phyloP scores from a whole-genome alignment of 2,888 invertebrate genomes.

The Drosophila mettleri region DNA sequence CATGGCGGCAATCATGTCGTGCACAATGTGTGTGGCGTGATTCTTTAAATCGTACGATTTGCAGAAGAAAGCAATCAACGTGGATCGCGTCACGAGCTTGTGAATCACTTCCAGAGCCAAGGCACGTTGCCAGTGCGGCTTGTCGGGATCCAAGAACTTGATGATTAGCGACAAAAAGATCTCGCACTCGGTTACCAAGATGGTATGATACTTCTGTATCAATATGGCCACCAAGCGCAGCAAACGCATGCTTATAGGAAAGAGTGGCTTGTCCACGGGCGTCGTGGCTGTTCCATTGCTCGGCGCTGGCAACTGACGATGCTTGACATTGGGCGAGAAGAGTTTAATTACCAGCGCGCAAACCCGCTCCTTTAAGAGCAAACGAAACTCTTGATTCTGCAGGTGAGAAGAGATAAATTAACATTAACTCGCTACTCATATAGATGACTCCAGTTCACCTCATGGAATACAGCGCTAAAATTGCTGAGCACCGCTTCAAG shows the following conservation, averaged over 20 bases:
- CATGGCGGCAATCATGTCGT: slow-evolving; percentile 97
- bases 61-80: slow-evolving; percentile 95
- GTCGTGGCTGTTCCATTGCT: slow-evolving; percentile 87
- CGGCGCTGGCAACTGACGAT: slow-evolving; percentile 87
- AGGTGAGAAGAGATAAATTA: neutral
- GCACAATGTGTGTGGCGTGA: slow-evolving; percentile 96
- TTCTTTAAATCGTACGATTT: slow-evolving; percentile 97
- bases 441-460: slow-evolving; percentile 86
- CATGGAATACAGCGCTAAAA: slow-evolving; percentile 93
- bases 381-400: slow-evolving; percentile 96
- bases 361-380: slow-evolving; percentile 97
- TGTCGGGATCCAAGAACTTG: slow-evolving; percentile 98
- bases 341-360: slow-evolving; percentile 99
- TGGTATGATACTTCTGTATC: slow-evolving; percentile 95
- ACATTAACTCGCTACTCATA: too few relatives aligned
- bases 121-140: slow-evolving; percentile 98
- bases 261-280: slow-evolving; percentile 95
- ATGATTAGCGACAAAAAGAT: slow-evolving; percentile 98
- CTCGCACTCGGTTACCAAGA: slow-evolving; percentile 98
- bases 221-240: slow-evolving; percentile 96
- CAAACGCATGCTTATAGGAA: slow-evolving; percentile 98
- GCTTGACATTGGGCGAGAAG: slow-evolving; percentile 99
- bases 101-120: slow-evolving; percentile 97
- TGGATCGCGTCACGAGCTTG: slow-evolving; percentile 95
- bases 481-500: slow-evolving; percentile 96